Evolutionary conservation across 1,140 invertebrate species (phyloP).

Genomic region (Propsilocerus akamusi): DNA sequence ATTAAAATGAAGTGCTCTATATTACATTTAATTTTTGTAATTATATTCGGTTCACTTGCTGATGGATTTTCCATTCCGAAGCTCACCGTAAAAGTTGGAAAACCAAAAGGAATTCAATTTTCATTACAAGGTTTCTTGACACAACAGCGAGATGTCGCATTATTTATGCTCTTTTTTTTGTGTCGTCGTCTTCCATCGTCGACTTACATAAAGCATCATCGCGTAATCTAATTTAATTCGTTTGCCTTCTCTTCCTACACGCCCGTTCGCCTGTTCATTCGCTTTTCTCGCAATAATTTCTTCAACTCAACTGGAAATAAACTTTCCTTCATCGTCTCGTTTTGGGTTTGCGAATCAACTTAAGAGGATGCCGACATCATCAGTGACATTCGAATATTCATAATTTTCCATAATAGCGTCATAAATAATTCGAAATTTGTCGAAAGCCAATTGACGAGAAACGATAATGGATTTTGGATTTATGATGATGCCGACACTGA

Average conservation of each 20-base stretch:
- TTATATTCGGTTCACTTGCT: not conserved
- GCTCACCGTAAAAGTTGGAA: not conserved
- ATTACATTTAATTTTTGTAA: not conserved
- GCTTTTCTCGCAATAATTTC: too few relatives aligned
- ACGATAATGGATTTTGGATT: not conserved
- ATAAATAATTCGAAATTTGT: conserved; percentile 1
- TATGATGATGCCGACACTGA: not conserved
- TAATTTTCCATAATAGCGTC: not conserved
- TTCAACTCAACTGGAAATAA: too few relatives aligned
- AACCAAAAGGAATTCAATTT: conserved; percentile 3
- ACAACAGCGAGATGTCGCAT: too few relatives aligned
- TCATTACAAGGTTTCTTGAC: not conserved
- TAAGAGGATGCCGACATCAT: not conserved
- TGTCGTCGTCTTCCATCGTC: too few relatives aligned
- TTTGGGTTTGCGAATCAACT: too few relatives aligned
- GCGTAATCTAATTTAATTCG: too few relatives aligned
- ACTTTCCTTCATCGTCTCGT: too few relatives aligned
- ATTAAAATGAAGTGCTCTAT: not conserved
- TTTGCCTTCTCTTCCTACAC: too few relatives aligned
- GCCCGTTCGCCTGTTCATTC: too few relatives aligned
- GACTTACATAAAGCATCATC: too few relatives aligned
- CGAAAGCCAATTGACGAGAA: not conserved
- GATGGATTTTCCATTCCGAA: not conserved
- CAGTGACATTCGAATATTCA: not conserved
- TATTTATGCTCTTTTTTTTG: too few relatives aligned